A percentile compares a stretch with the other conserved stretches of the same genome.
These are phyloP conservation scores for Eudemis profundana DNA, from an alignment of 2,888 invertebrate genomes.

Conservation along the genomic window DNA sequence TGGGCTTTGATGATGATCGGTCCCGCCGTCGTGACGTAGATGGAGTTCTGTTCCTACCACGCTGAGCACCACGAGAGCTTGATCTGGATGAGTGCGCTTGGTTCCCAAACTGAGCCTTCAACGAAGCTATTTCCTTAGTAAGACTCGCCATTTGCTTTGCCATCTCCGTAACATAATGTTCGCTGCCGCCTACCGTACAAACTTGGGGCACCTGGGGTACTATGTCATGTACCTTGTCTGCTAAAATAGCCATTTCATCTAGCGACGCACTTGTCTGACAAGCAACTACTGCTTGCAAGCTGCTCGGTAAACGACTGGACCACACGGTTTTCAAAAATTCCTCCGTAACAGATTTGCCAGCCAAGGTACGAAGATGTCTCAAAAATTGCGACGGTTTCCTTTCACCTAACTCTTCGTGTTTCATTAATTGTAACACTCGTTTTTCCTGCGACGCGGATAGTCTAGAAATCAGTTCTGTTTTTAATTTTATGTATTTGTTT, in stretches of 20 bases:
- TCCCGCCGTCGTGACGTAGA: background rate
- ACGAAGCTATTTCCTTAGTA: background rate
- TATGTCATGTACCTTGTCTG: constrained; percentile 16
- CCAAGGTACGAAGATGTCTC: constrained; percentile 41
- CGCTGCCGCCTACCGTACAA: background rate
- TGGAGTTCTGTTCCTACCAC: background rate
- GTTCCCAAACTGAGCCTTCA: background rate
- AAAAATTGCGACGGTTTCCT: constrained; percentile 47
- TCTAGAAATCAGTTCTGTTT: constrained; percentile 3
- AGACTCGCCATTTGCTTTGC: constrained; percentile 5
- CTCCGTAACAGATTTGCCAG: constrained; percentile 33
- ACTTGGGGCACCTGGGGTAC: constrained; percentile 7
- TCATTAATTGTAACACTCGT: constrained; percentile 45
- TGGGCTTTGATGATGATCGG: background rate
- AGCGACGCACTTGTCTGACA: background rate
- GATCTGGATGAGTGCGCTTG: constrained; percentile 5
- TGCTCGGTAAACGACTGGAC: constrained; percentile 7
- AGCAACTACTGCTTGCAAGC: background rate
- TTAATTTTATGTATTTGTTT: constrained; percentile 19
- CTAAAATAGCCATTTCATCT: constrained; percentile 10
- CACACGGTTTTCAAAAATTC: constrained; percentile 11
- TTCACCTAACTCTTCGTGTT: too few relatives aligned
- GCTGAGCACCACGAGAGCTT: background rate
- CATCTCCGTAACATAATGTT: background rate
- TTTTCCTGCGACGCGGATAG: constrained; percentile 41